Base-by-base conservation (phyloP, 1,140 invertebrate genomes). In the Halictus rubicundus region DNA sequence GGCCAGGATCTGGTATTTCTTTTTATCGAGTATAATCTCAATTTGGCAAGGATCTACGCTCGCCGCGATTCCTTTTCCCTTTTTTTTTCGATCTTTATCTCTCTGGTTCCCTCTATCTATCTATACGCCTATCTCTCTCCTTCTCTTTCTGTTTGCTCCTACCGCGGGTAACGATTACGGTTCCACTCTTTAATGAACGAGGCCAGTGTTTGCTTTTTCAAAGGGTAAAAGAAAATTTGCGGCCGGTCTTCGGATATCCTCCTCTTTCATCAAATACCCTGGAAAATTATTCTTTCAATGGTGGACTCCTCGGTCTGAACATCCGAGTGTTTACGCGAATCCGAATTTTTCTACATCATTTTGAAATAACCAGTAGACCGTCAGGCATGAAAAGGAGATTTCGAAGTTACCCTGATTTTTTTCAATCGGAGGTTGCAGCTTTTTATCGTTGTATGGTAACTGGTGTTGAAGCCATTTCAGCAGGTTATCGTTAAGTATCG, bases 31-130 rank as follows among this genome's bases (percentile, higher is more conserved):
- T 59, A 52, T 79, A 79, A 79, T 79, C 78, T 79, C 78, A 79
- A 79, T 79, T 79, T 79, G 78, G 78, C 78, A 79, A 65, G 78
- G 70, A 74, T 73, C 78, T 64, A 63, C 68, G 65, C n/a, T 8
- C 46, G 42, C 8, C 42, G 14, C 21, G 19, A 5, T 49, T 76
- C 49, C 19, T 19, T 52, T 52, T 6, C 19, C 49, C 16, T 52
- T 23, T 60, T 68, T 39, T 42, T 5, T n/a, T n/a, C n/a, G n/a
- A 32, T 12, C 42, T n/a, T 7, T 57, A 0, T n/a, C 21, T 0
- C 9, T n/a, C 21, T 23, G 16, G 0, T 54, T 21, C 49, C 5
- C 19, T 14, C 49, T 7, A 9, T 42, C 42, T 42, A 9, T 42
- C 42, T 42, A 9, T 42, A 8, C 8, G 3, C 10, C 16, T 12